phyloP scores from a whole-genome alignment of 2,113 vertebrate genomes.

The Uria aalge region DNA sequence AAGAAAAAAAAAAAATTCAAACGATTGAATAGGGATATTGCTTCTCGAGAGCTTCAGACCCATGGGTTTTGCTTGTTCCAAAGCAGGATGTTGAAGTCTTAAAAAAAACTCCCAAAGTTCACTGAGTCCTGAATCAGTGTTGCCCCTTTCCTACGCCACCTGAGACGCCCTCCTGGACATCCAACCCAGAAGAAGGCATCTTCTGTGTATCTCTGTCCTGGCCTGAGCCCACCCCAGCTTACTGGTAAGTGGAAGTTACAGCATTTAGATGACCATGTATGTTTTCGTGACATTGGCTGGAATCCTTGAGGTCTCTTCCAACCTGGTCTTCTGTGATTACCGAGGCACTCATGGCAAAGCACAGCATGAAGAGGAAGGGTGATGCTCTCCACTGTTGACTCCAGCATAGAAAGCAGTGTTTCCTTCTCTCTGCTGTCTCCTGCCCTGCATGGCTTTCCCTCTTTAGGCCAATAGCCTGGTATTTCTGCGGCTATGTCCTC shows the following conservation, averaged over 20 bases:
- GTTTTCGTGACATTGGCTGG: neutral
- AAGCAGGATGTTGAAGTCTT: neutral
- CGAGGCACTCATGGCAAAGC: neutral
- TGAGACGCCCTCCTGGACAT: neutral
- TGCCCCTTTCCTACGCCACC: neutral
- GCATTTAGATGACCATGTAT: rapidly evolving
- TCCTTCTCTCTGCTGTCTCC: neutral
- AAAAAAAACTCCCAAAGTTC: neutral
- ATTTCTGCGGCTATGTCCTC: neutral
- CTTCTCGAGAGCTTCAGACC: neutral
- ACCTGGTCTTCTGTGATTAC: neutral
- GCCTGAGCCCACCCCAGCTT: neutral
- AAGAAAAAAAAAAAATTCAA: neutral
- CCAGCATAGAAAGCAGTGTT: neutral
- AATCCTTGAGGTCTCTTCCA: neutral
- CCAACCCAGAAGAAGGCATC: neutral
- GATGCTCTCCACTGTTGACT: neutral
- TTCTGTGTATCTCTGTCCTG: neutral
- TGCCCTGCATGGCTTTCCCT: neutral
- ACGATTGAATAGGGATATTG: neutral
- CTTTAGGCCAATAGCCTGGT: neutral
- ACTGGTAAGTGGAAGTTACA: neutral
- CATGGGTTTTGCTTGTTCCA: neutral
- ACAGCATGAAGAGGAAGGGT: neutral
- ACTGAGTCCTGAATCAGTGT: neutral